These are phyloP conservation scores for Vireo griseus DNA, from an alignment of 2,797 vertebrate species.

Conservation along the genomic window DNA sequence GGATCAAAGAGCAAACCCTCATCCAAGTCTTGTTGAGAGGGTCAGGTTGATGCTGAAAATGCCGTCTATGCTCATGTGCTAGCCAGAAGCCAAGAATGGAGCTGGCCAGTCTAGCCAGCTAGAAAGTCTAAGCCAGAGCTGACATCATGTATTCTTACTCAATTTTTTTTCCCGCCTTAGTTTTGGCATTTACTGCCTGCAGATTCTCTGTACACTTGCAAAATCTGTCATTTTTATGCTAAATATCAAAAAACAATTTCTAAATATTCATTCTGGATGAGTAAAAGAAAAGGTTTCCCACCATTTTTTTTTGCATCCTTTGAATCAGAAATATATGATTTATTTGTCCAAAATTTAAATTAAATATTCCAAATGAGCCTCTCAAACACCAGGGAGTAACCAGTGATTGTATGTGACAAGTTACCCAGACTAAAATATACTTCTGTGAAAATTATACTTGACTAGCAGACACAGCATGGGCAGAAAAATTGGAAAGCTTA, in stretches of 20 bases:
- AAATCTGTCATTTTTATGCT: neutral
- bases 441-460: neutral
- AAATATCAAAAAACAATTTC: neutral
- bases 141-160: neutral
- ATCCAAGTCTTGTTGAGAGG: neutral
- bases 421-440: neutral
- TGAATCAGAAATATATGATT: neutral
- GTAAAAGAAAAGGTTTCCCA: neutral
- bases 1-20: neutral
- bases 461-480: neutral
- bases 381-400: neutral
- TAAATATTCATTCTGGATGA: neutral
- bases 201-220: neutral
- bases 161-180: neutral
- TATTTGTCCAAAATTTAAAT: neutral
- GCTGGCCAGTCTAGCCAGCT: neutral
- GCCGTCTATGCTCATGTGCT: neutral
- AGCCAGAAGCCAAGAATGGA: neutral
- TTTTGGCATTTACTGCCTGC: neutral
- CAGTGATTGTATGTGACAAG: neutral
- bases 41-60: neutral
- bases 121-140: neutral
- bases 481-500: neutral
- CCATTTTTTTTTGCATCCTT: neutral
- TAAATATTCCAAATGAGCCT: neutral